Percentiles rank a stretch among this genome's conserved stretches.
These are phyloP conservation scores for Oscheius onirici DNA, from an alignment of 2,888 invertebrate species.

Conservation along the genomic window DNA sequence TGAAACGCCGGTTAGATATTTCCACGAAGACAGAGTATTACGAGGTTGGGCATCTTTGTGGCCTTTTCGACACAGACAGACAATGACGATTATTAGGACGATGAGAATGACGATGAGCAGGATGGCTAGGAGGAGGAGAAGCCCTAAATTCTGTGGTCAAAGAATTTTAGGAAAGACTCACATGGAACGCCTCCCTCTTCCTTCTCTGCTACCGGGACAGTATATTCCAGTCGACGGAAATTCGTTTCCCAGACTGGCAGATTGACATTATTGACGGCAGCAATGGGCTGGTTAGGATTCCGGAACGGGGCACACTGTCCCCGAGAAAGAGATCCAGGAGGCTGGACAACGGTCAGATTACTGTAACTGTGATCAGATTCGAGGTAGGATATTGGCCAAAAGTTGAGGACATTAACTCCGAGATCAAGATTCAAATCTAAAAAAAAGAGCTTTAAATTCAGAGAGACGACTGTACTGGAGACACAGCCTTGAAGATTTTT, in stretches of 20 bases:
- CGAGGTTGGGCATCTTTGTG: constrained; percentile 16
- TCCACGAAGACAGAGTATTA: neutral
- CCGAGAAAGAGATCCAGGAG: neutral
- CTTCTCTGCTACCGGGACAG: neutral
- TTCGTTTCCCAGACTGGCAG: constrained; percentile 56
- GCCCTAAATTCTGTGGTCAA: neutral
- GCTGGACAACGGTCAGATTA: constrained; percentile 6
- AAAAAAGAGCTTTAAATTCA: neutral
- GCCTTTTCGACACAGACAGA: constrained; percentile 20
- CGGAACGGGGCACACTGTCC: constrained; percentile 43
- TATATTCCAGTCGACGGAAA: constrained; percentile 39
- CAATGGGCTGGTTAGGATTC: constrained; percentile 37
- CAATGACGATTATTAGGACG: constrained; percentile 9
- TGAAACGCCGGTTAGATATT: constrained; percentile 16
- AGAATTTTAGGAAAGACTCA: neutral
- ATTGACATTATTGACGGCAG: constrained; percentile 40
- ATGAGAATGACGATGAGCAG: constrained; percentile 8
- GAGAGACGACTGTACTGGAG: constrained; percentile 40
- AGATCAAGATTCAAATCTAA: constrained; percentile 59
- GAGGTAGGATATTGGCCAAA: constrained; percentile 40
- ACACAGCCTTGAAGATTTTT: constrained; percentile 49
- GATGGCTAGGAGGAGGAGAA: constrained; percentile 7
- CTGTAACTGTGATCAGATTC: constrained; percentile 17
- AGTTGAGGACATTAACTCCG: constrained; percentile 36
- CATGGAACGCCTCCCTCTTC: constrained; percentile 8